Conservation (phyloP, 2,113 vertebrate species). For the Syrmaticus mikado region DNA sequence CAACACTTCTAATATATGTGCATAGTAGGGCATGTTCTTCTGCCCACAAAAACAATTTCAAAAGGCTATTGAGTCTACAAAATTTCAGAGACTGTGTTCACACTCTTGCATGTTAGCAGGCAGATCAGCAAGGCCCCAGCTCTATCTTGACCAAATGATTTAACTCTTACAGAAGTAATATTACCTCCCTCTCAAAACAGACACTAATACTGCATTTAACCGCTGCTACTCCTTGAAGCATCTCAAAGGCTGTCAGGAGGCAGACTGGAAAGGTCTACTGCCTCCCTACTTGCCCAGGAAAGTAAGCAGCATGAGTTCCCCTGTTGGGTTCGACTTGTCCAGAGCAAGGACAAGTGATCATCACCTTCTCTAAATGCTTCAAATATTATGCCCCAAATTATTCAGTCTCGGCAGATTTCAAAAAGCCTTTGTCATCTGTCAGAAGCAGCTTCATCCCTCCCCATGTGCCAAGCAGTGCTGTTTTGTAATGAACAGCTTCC, state of each 20-base stretch:
- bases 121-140: background rate
- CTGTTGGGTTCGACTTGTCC: background rate
- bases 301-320: background rate
- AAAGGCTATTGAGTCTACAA: background rate
- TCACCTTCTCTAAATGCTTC: background rate
- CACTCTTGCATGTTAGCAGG: background rate
- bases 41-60: background rate
- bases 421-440: constrained; percentile 26
- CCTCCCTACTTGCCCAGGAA: background rate
- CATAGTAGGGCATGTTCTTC: background rate
- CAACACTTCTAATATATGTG: background rate
- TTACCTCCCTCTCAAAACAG: background rate
- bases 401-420: background rate
- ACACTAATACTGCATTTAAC: background rate
- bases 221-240: background rate
- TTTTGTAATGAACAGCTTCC: constrained; percentile 64
- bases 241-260: background rate
- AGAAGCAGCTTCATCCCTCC: background rate
- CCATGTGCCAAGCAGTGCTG: background rate
- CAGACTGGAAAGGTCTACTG: background rate
- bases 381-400: background rate
- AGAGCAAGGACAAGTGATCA: background rate
- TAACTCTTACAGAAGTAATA: background rate
- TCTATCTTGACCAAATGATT: background rate
- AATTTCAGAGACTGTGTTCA: background rate